phyloP scores from a whole-genome alignment of 2,113 vertebrate genomes.

The Dromas ardeola region DNA sequence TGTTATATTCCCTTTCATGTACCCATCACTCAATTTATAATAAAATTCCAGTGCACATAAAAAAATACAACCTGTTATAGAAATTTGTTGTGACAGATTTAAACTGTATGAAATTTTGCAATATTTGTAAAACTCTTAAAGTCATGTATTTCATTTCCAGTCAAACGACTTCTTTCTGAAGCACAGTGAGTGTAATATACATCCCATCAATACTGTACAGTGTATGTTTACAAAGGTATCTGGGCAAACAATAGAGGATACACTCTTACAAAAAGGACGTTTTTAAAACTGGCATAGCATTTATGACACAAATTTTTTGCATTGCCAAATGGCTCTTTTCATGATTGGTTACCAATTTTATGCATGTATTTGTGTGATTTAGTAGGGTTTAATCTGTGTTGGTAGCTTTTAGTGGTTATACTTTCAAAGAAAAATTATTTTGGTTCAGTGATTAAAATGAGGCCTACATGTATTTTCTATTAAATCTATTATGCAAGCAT shows the following conservation, averaged over 20 bases:
- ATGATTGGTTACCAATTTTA: not conserved
- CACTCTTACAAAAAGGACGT: not conserved
- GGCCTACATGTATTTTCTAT: not conserved
- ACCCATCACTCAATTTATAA: constrained; percentile 11
- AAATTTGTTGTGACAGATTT: constrained; percentile 1
- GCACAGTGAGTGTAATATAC: accelerated
- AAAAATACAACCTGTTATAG: not conserved
- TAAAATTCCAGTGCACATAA: not conserved
- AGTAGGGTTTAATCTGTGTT: not conserved
- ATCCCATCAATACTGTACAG: not conserved
- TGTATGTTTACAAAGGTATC: not conserved
- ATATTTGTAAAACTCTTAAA: not conserved
- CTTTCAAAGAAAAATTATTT: not conserved
- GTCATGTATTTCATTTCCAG: not conserved
- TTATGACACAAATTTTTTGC: not conserved
- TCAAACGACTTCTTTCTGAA: not conserved
- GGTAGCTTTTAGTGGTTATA: not conserved
- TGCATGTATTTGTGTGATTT: not conserved
- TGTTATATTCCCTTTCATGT: not conserved
- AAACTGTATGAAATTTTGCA: not conserved
- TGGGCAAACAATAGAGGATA: not conserved
- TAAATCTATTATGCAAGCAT: not conserved
- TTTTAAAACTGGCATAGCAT: not conserved
- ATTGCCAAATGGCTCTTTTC: not conserved
- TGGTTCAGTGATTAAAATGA: not conserved